Evolutionary conservation across 1,140 invertebrate genomes (phyloP).

Genomic region (Chymomyza costata): DNA sequence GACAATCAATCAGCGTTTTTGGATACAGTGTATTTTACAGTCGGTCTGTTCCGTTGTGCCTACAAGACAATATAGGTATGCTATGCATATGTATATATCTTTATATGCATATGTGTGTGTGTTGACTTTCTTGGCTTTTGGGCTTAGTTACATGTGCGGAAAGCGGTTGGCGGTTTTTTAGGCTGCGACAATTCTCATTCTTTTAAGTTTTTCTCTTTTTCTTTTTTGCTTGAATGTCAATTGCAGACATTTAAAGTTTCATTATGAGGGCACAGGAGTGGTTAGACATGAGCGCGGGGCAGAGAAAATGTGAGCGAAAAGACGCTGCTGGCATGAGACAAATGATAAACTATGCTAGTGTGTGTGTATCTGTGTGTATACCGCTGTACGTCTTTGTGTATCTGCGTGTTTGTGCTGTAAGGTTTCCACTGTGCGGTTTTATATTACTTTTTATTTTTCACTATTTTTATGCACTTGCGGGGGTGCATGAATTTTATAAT

Average conservation of each 20-base stretch:
- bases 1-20: too few species aligned
- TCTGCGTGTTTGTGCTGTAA: slow-evolving; percentile 11
- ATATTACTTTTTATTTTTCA: too few species aligned
- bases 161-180: background rate
- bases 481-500: slow-evolving; percentile 17
- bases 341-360: slow-evolving; percentile 60
- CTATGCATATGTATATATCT: slow-evolving; percentile 14
- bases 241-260: slow-evolving; percentile 71
- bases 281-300: background rate
- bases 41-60: slow-evolving; percentile 4
- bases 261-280: slow-evolving; percentile 13
- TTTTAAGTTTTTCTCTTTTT: slow-evolving; percentile 27
- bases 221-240: slow-evolving; percentile 56
- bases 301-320: too few species aligned
- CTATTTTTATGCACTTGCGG: slow-evolving; percentile 1
- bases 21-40: too few species aligned
- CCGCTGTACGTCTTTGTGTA: slow-evolving; percentile 22
- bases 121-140: slow-evolving; percentile 32
- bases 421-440: slow-evolving; percentile 20
- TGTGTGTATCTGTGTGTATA: slow-evolving; percentile 25
- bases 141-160: slow-evolving; percentile 23
- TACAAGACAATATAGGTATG: slow-evolving; percentile 6
- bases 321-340: too few species aligned
- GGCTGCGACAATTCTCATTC: background rate
- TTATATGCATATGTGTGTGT: slow-evolving; percentile 28